A percentile compares a stretch with the other conserved stretches of the same genome.
phyloP scores from a whole-genome alignment of 53 echinoderm and acorn worm genomes.

The Holothuria scabra region DNA sequence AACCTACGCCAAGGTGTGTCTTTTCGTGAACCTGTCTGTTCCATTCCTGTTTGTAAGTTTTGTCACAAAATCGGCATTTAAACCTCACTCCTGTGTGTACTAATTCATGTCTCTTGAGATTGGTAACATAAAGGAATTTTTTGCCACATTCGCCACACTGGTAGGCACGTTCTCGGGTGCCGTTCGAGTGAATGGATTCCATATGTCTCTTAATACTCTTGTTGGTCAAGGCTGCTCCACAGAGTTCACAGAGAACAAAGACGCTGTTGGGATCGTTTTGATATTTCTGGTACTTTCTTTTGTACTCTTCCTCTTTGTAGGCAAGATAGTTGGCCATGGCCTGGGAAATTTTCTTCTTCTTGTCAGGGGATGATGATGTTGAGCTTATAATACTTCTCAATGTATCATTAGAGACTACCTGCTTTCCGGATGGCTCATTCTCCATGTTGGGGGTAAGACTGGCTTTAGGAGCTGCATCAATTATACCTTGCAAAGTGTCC shows the following conservation, averaged over 20 bases:
- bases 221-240: slow-evolving; percentile 12
- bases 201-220: slow-evolving; percentile 38
- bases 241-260: slow-evolving; percentile 37
- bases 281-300: slow-evolving; percentile 26
- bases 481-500: slow-evolving; percentile 33
- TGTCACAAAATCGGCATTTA: slow-evolving; percentile 26
- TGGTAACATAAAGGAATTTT: slow-evolving; percentile 8
- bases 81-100: slow-evolving; percentile 32
- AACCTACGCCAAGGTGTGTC: not conserved
- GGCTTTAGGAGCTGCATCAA: slow-evolving; percentile 17
- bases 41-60: slow-evolving; percentile 41
- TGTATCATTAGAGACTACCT: not conserved
- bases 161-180: slow-evolving; percentile 3
- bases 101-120: slow-evolving; percentile 14
- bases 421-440: not conserved
- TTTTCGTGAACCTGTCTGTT: slow-evolving; percentile 42
- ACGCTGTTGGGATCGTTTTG: slow-evolving; percentile 23
- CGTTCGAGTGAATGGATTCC: slow-evolving; percentile 11
- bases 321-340: slow-evolving; percentile 14
- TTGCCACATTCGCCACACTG: slow-evolving; percentile 8
- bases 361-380: not conserved
- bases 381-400: no score
- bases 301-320: slow-evolving; percentile 32
- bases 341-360: not conserved
- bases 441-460: not conserved